Base-by-base conservation (phyloP, 1,140 invertebrate species). In the Ceratosolen fusciceps region DNA sequence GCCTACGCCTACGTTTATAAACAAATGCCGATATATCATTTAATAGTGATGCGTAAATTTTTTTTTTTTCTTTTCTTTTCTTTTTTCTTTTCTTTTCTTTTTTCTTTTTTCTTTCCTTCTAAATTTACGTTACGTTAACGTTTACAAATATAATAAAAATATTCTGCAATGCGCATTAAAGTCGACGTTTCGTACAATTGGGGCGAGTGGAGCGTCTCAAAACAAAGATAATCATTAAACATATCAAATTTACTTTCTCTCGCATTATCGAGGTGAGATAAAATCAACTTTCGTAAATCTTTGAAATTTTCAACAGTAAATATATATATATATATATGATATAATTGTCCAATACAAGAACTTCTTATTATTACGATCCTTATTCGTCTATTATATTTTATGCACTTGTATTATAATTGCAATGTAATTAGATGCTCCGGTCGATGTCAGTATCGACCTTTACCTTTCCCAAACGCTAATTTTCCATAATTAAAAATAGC, bases 121-220 rank as follows among this genome's bases (percentile, higher is more conserved):
- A 19, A n/a, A 52, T 19, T 65, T 21, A 29, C 58, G 58, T 62
- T 58, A 29, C 2, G 8, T 0, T 68, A 24, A 73, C 31, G 19
- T 24, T 67, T 49, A 31, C 12, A 74, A 74, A 74, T 74, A 49
- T 75, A 62, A 43, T 56, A 77, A 70, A 77, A 77, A 54, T 77
- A 12, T 34, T 70, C 16, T 26, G 31, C 70, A 70, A 14, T 37
- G 21, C 5, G n/a, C 21, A 60, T 60, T n/a, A n/a, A 43, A 56
- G 12, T 70, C 49, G 62, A 77, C 75, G 65, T 70, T 75, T 72
- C 31, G 19, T 54, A 3, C 19, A 2, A 43, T 47, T 52, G 52
- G 39, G 3, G 10, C 19, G 34, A 65, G 14, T 8, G 16, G 8
- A 56, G 8, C 21, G 39, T 39, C 21, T 10, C 52, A 56, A 8